These are phyloP conservation scores for Phocides pigmalion DNA, from an alignment of 1,140 invertebrate genomes.

Conservation along the genomic window DNA sequence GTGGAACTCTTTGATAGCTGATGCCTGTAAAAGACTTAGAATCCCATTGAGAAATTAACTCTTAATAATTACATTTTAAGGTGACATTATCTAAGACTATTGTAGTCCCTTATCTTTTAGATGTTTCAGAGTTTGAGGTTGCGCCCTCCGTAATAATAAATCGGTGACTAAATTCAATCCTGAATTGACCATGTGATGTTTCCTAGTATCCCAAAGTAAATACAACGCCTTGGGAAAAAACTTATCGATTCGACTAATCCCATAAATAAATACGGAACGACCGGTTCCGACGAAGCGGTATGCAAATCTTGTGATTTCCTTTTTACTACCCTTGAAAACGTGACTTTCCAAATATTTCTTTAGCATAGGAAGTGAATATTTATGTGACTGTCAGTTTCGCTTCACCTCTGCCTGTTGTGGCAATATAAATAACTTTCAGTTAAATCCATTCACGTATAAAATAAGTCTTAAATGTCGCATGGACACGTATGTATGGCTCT, in stretches of 20 bases:
- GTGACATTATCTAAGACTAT: no score
- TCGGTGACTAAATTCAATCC: neutral
- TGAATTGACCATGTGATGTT: neutral
- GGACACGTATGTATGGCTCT: neutral
- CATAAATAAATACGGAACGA: slow-evolving; percentile 60
- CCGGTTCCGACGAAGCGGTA: slow-evolving; percentile 38
- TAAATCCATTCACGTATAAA: slow-evolving; percentile 33
- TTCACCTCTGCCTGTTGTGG: slow-evolving; percentile 41
- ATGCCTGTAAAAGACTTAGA: no score
- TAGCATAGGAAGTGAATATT: slow-evolving; percentile 45
- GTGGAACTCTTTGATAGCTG: no score
- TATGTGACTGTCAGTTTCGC: slow-evolving; percentile 36
- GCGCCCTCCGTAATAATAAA: no score
- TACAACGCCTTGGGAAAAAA: slow-evolving; percentile 30
- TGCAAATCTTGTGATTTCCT: slow-evolving; percentile 56
- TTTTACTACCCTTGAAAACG: slow-evolving; percentile 57
- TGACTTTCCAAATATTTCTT: slow-evolving; percentile 47
- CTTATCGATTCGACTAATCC: slow-evolving; percentile 52
- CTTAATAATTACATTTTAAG: no score
- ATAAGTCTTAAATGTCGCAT: neutral
- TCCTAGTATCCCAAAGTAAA: neutral
- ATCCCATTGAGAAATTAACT: no score
- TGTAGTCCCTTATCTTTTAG: no score
- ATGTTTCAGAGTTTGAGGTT: no score
- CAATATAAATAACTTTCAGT: slow-evolving; percentile 50